These are phyloP conservation scores for Vidua chalybeata DNA, from an alignment of 2,113 vertebrate species.

Conservation along the genomic window DNA sequence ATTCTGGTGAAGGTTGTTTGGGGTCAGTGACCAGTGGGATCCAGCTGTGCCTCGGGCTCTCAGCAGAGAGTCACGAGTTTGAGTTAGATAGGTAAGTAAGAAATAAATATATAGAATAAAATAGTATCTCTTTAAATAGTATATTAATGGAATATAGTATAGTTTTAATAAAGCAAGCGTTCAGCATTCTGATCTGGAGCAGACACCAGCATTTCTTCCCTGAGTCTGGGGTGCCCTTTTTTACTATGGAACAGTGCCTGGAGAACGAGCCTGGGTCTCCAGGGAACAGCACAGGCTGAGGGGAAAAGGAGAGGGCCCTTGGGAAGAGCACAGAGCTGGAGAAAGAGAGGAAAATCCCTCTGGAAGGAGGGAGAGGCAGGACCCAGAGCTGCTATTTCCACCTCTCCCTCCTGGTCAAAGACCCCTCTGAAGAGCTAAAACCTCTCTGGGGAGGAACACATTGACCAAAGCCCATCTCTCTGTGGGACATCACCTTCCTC, in stretches of 20 bases:
- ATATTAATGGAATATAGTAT: no score
- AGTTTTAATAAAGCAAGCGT: no score
- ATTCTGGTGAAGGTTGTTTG: no score
- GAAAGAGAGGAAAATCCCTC: background rate
- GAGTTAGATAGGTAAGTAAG: no score
- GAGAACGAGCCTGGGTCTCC: background rate
- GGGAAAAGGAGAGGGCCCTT: background rate
- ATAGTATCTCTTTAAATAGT: no score
- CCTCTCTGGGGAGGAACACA: background rate
- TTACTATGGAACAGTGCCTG: background rate
- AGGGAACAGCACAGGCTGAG: background rate
- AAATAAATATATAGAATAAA: no score
- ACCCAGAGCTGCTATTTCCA: background rate
- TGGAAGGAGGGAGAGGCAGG: background rate
- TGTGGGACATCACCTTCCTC: background rate
- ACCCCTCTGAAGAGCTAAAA: background rate
- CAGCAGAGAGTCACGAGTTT: no score
- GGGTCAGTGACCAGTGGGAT: no score
- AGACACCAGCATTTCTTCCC: no score
- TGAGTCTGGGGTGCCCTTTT: no score
- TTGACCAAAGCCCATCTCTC: background rate
- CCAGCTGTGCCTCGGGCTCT: no score
- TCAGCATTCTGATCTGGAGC: no score
- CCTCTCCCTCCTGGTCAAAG: background rate
- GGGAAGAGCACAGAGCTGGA: background rate